phyloP scores from a whole-genome alignment of 2,888 invertebrate species.

The Trisateles emortualis region DNA sequence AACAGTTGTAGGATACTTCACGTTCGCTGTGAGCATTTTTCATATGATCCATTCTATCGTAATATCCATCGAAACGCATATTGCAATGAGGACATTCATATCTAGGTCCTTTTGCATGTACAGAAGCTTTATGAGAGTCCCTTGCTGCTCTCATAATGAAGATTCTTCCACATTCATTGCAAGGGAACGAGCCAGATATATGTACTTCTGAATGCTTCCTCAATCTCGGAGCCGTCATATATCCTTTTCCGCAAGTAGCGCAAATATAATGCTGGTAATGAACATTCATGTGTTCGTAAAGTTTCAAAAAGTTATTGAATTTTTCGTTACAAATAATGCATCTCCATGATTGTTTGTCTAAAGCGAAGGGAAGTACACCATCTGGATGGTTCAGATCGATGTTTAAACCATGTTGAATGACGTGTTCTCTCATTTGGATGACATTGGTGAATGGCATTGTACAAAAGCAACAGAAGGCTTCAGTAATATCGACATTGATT shows the following conservation, averaged over 20 bases:
- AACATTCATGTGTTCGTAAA: constrained; percentile 80
- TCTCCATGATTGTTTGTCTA: constrained; percentile 74
- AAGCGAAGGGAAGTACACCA: constrained; percentile 72
- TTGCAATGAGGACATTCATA: constrained; percentile 79
- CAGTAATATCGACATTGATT: constrained; percentile 75
- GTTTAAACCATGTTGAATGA: constrained; percentile 65
- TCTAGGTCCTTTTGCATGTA: constrained; percentile 72
- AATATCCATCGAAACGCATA: constrained; percentile 73
- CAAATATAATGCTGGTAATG: constrained; percentile 82
- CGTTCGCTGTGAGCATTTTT: constrained; percentile 73
- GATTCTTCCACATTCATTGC: constrained; percentile 69
- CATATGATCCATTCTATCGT: constrained; percentile 75
- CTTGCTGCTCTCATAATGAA: constrained; percentile 75
- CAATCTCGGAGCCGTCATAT: constrained; percentile 75
- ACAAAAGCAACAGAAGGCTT: constrained; percentile 69
- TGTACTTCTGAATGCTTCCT: constrained; percentile 80
- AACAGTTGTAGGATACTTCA: constrained; percentile 70
- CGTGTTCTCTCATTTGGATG: constrained; percentile 68
- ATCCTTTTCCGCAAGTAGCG: constrained; percentile 78
- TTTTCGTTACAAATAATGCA: constrained; percentile 71
- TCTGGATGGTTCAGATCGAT: constrained; percentile 71
- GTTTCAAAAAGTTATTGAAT: constrained; percentile 77
- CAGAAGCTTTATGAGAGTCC: constrained; percentile 73
- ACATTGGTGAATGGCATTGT: constrained; percentile 57
- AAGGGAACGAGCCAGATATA: constrained; percentile 73